phyloP scores from a whole-genome alignment of 2,888 invertebrate species.

The Trisateles emortualis region DNA sequence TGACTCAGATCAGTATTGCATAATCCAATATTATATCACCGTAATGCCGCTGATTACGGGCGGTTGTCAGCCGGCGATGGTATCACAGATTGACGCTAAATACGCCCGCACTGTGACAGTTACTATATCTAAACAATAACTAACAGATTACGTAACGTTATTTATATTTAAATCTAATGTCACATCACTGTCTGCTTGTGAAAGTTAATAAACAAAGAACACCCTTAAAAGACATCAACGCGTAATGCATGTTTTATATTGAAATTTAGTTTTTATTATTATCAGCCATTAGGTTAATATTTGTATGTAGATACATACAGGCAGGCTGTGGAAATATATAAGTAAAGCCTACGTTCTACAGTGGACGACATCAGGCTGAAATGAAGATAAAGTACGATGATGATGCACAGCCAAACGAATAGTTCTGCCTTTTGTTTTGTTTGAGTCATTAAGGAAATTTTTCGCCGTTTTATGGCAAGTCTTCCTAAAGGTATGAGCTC shows the following conservation, averaged over 20 bases:
- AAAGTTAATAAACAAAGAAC: constrained; percentile 53
- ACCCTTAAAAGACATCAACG: constrained; percentile 28
- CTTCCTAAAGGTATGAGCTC: too few relatives aligned
- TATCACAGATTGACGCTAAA: constrained; percentile 85
- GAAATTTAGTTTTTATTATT: too few relatives aligned
- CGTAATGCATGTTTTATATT: constrained; percentile 1
- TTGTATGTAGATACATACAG: too few relatives aligned
- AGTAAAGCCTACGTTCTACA: too few relatives aligned
- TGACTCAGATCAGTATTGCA: constrained; percentile 58
- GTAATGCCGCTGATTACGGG: constrained; percentile 74
- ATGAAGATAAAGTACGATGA: too few relatives aligned
- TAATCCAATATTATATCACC: constrained; percentile 70
- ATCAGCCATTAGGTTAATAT: too few relatives aligned
- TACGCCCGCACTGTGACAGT: constrained; percentile 81
- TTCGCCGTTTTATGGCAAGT: too few relatives aligned
- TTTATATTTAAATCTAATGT: constrained; percentile 73
- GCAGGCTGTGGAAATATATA: too few relatives aligned
- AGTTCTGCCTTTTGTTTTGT: too few relatives aligned
- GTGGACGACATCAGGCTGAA: too few relatives aligned
- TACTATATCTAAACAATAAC: constrained; percentile 84
- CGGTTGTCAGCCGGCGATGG: constrained; percentile 70
- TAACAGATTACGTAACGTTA: constrained; percentile 77
- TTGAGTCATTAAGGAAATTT: too few relatives aligned
- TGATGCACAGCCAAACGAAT: too few relatives aligned
- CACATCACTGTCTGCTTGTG: constrained; percentile 62